Base-by-base conservation (phyloP, 2,888 invertebrate genomes). In the Chymomyza fuscimana region DNA sequence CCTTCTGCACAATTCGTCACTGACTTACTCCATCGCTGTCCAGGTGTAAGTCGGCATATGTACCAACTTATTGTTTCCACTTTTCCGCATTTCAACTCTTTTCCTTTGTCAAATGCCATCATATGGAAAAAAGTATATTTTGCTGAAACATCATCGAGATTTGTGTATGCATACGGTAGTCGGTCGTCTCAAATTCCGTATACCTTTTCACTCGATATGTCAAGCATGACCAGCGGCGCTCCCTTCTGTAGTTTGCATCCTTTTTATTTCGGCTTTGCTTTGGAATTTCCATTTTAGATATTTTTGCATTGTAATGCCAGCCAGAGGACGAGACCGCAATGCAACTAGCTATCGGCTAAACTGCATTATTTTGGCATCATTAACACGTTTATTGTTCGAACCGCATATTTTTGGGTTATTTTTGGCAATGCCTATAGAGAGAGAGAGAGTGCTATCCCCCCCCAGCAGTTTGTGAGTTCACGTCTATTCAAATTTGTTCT, bases 331-430 rank as follows among this genome's bases (percentile, higher is more conserved):
- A 32, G 29, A 59, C 63, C 36, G 46, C 51, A 50, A 19, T 25
- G 58, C 54, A 32, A 32, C 32, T 32, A 32, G 3, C 32, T 32
- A 32, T 58, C 36, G 71, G 69, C 64, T 72, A 66, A 63, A 56
- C 77, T 80, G 72, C 78, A 81, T 88, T 84, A 81, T 82, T 82
- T 87, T 77, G 81, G 84, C 83, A 89, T 86, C 89, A 89, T 86
- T 86, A 86, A 89, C 86, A 86, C 86, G 74, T 88, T 71, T 72
- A 79, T 86, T 86, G 86, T 89, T 72, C 40, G 36, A 54, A 61
- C 71, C 62, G 69, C 70, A 29, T 46, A 68, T 72, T 59, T 69
- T 5, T 12, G 36, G 32, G 32, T 5, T 29, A 16, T 63, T 63
- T 63, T 29, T 59, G n/a, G n/a, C 22, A 56, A 19, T 56, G 4